These are phyloP conservation scores for Trichonephila inaurata DNA, from an alignment of 1,140 invertebrate genomes.

Conservation along the genomic window DNA sequence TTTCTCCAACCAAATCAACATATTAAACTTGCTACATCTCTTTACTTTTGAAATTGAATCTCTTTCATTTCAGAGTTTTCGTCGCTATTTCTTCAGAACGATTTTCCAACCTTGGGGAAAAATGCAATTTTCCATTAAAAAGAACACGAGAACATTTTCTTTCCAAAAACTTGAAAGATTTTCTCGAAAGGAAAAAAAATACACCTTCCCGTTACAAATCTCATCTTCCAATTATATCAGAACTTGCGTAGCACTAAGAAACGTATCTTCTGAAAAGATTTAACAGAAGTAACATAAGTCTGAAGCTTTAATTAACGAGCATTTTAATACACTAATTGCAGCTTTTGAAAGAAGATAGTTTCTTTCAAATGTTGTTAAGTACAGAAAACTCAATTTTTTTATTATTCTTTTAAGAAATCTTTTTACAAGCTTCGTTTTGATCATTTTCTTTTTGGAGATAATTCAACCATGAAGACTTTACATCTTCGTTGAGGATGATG, in stretches of 20 bases:
- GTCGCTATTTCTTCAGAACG: background rate
- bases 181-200: background rate
- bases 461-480: background rate
- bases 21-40: too few relatives aligned
- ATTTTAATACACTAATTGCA: slow-evolving; percentile 48
- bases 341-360: background rate
- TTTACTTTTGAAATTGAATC: too few relatives aligned
- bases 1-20: too few relatives aligned
- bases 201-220: background rate
- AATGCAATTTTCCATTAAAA: background rate
- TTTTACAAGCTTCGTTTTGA: background rate
- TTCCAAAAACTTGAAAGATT: background rate
- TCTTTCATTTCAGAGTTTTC: too few relatives aligned
- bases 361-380: background rate
- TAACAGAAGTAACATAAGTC: background rate
- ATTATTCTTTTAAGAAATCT: background rate
- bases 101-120: background rate
- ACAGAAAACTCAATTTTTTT: background rate
- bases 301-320: slow-evolving; percentile 27
- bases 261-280: slow-evolving; percentile 15
- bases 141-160: background rate
- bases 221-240: background rate
- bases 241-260: background rate
- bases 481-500: background rate
- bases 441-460: background rate